phyloP scores from a whole-genome alignment of 2,888 invertebrate species.

The Zaprionus bogoriensis region DNA sequence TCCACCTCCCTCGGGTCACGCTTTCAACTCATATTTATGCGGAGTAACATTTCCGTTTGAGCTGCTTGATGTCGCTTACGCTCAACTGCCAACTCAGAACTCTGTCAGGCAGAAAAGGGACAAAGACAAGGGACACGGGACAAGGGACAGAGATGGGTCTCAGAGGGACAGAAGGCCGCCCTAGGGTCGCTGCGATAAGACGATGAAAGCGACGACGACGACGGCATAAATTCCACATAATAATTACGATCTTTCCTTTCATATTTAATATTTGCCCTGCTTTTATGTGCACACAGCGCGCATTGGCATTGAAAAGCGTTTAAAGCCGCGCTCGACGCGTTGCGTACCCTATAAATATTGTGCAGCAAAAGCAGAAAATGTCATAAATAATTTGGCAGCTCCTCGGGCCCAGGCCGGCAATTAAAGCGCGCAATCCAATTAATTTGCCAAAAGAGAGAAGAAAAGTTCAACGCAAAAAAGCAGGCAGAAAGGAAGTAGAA shows the following conservation, averaged over 20 bases:
- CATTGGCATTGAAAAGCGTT: slow-evolving; percentile 10
- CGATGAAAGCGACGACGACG: slow-evolving; percentile 16
- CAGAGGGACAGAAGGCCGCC: neutral
- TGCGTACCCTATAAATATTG: slow-evolving; percentile 21
- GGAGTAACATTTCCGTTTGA: slow-evolving; percentile 23
- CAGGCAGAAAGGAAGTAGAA: slow-evolving; percentile 5
- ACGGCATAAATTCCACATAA: slow-evolving; percentile 32
- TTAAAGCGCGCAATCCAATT: slow-evolving; percentile 65
- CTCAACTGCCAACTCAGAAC: slow-evolving; percentile 19
- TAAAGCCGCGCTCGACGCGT: neutral
- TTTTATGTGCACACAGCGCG: neutral
- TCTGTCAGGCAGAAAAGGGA: slow-evolving; percentile 36
- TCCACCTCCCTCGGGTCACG: neutral
- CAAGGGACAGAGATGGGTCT: slow-evolving; percentile 21
- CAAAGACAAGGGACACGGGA: neutral
- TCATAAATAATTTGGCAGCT: slow-evolving; percentile 52
- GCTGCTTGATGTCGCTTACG: too few species aligned
- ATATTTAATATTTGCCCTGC: slow-evolving; percentile 33
- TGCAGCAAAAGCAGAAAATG: slow-evolving; percentile 27
- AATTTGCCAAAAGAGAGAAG: slow-evolving; percentile 38
- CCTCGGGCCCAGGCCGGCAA: slow-evolving; percentile 44
- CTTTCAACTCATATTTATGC: slow-evolving; percentile 21
- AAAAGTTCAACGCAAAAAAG: slow-evolving; percentile 15
- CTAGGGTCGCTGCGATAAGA: slow-evolving; percentile 25
- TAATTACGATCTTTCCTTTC: slow-evolving; percentile 39